Percentiles rank a stretch among this genome's conserved stretches.
Conservation (phyloP, 2,888 invertebrate genomes). For the Drosophila nigricruria region DNA sequence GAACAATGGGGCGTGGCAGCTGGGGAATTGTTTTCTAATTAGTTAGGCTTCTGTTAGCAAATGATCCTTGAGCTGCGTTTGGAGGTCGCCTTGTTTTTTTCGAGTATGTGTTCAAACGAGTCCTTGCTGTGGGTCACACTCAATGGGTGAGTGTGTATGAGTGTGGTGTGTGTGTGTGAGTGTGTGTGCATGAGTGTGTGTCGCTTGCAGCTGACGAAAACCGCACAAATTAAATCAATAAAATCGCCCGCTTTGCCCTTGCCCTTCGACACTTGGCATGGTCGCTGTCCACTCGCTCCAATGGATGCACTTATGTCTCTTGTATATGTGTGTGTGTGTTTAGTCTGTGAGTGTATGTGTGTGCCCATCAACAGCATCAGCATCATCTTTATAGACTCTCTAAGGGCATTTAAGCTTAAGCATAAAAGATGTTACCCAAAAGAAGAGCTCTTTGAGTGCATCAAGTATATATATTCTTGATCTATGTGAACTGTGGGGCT, state of each 20-base stretch:
- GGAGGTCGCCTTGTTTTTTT: conserved; percentile 41
- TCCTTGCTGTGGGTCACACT: conserved; percentile 52
- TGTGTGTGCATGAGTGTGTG: conserved; percentile 2
- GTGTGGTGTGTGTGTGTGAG: conserved; percentile 7
- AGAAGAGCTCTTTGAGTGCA: not conserved
- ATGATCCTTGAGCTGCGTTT: conserved; percentile 67
- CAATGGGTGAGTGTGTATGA: not conserved
- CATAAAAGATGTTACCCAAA: not conserved
- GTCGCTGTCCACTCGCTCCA: conserved; percentile 45
- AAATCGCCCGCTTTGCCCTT: conserved; percentile 33
- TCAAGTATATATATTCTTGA: not conserved
- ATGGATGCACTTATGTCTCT: conserved; percentile 39
- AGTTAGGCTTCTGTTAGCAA: conserved; percentile 58
- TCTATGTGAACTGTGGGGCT: not conserved
- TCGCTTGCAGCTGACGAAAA: conserved; percentile 35
- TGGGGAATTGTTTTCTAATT: conserved; percentile 75
- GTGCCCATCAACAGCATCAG: conserved; percentile 35
- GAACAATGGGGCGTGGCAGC: conserved; percentile 39
- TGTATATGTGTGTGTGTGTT: conserved; percentile 1
- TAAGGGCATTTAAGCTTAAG: not conserved
- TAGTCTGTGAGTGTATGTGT: not conserved
- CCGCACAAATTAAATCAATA: conserved; percentile 65
- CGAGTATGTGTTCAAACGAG: conserved; percentile 39
- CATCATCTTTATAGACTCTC: conserved; percentile 12
- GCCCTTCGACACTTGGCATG: conserved; percentile 54